Conservation (phyloP, 2,113 vertebrate genomes). For the Istiophorus platypterus region DNA sequence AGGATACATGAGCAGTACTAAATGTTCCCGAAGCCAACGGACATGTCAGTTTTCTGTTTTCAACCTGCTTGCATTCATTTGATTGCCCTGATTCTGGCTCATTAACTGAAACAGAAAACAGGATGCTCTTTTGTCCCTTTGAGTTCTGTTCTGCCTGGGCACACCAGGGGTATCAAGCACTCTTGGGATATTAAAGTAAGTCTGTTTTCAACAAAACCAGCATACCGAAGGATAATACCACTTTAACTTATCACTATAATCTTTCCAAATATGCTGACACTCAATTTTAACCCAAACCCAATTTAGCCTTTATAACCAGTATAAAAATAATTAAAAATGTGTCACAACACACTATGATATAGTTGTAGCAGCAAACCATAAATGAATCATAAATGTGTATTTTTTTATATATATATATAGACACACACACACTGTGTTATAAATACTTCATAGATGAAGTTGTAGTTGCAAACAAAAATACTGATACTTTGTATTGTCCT, state of each 20-base stretch:
- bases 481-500: neutral
- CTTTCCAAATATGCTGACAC: constrained; percentile 6
- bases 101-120: neutral
- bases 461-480: neutral
- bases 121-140: constrained; percentile 13
- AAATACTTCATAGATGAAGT: neutral
- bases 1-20: constrained; percentile 23
- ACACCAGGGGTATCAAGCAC: constrained; percentile 5
- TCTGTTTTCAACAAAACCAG: neutral
- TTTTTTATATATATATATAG: too few relatives aligned
- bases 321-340: constrained; percentile 8
- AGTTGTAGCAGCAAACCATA: neutral
- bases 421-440: too few relatives aligned
- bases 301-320: neutral
- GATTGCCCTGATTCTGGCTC: constrained; percentile 6
- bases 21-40: neutral
- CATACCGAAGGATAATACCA: constrained; percentile 1
- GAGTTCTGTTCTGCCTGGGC: neutral
- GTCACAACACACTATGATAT: neutral
- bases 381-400: neutral
- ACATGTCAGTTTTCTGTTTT: neutral
- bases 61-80: neutral
- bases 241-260: neutral
- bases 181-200: constrained; percentile 5
- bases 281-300: neutral